phyloP scores from a whole-genome alignment of 1,140 invertebrate genomes.

The Bicyclus anynana region DNA sequence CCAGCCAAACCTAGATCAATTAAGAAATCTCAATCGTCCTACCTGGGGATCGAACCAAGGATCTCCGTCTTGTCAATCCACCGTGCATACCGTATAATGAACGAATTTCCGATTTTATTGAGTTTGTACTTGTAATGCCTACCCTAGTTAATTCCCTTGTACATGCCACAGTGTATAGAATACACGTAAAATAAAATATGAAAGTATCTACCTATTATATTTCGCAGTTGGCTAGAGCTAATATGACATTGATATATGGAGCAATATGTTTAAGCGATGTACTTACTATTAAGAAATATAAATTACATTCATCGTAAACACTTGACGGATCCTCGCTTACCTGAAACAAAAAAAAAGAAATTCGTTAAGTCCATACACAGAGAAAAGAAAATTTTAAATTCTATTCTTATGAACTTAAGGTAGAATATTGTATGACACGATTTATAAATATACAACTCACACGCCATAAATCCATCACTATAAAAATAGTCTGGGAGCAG shows the following conservation, averaged over 20 bases:
- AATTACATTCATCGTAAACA: conserved; percentile 14
- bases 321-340: conserved; percentile 16
- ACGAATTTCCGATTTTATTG: too few relatives aligned
- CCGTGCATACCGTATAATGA: too few relatives aligned
- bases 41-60: too few relatives aligned
- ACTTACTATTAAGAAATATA: conserved; percentile 9
- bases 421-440: neutral
- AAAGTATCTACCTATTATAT: neutral
- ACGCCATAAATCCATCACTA: conserved; percentile 48
- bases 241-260: neutral
- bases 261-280: neutral
- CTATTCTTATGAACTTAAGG: neutral
- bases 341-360: conserved; percentile 28
- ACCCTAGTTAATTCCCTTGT: too few relatives aligned
- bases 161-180: too few relatives aligned
- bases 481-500: conserved; percentile 2
- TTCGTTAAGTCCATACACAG: conserved; percentile 9
- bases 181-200: neutral
- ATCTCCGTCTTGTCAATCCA: too few relatives aligned
- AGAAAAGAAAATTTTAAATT: neutral
- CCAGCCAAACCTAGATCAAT: too few relatives aligned
- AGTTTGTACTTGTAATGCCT: too few relatives aligned
- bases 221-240: neutral
- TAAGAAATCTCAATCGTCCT: too few relatives aligned
- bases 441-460: neutral